Conservation (phyloP, 2,888 invertebrate genomes). For the Epistrophe grossulariae region DNA sequence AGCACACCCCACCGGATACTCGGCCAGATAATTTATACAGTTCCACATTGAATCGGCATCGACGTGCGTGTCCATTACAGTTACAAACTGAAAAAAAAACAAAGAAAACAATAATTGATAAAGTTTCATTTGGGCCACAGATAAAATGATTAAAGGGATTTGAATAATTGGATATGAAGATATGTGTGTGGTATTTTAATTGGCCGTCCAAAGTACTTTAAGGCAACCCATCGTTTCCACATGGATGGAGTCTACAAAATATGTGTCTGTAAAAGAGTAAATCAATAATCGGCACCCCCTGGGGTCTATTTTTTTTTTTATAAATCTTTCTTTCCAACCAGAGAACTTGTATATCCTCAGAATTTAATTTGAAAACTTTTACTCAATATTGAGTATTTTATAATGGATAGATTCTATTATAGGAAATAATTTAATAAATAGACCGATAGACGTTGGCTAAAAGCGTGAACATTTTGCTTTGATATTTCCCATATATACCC, state of each 20-base stretch:
- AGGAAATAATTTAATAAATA: conserved; percentile 63
- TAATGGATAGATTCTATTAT: conserved; percentile 50
- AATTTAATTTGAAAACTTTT: conserved; percentile 61
- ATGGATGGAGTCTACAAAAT: background rate
- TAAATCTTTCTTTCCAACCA: conserved; percentile 8
- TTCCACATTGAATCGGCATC: conserved; percentile 99
- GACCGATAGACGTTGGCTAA: conserved; percentile 7
- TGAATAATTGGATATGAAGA: conserved; percentile 22
- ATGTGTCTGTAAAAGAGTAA: background rate
- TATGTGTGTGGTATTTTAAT: conserved; percentile 47
- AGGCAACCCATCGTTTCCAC: conserved; percentile 3
- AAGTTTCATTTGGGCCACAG: conserved; percentile 41
- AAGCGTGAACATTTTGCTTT: conserved; percentile 33
- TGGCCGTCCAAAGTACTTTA: conserved; percentile 16
- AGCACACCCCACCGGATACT: conserved; percentile 97
- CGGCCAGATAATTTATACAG: conserved; percentile 97
- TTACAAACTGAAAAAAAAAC: conserved; percentile 93
- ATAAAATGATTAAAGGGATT: conserved; percentile 47
- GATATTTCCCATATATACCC: background rate
- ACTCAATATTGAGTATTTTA: conserved; percentile 17
- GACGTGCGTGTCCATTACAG: conserved; percentile 98
- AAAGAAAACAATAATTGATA: conserved; percentile 43
- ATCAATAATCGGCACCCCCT: conserved; percentile 43
- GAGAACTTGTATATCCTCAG: conserved; percentile 26
- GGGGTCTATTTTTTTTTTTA: background rate